Base-by-base conservation (phyloP, 2,113 vertebrate species). In the Pogonocichla stellata region DNA sequence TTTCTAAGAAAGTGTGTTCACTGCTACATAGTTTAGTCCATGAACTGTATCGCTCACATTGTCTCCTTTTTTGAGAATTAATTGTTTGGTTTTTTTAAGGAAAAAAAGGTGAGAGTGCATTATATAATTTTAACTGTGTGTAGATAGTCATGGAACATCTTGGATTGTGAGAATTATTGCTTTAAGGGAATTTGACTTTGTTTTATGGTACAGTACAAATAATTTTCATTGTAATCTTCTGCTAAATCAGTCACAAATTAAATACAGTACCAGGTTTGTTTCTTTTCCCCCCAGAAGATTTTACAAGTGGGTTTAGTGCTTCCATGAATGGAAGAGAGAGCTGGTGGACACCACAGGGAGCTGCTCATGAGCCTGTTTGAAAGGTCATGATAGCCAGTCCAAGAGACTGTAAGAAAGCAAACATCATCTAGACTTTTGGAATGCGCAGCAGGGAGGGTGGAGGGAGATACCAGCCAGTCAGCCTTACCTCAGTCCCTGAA, bases 31-130 rank as follows among this genome's bases (percentile, higher is more conserved):
- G 38, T 88, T 86, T 71, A 60, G 33, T 72, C 28, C 47, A 22
- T 38, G 26, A 86, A 48, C 29, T 0, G 0, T n/a, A n/a, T 33
- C 61, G 20, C 28, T 80, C 0, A 2, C 19, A 3, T 33, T 82
- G 34, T 29, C 31, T 70, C 14, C 23, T 53, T 75, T 88, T 78
- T 71, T 50, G 22, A 40, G 57, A 66, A 69, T 43, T 85, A 60
- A 26, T 43, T 88, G 14, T 45, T 45, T 45, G 40, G 4, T 3
- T 45, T 81, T 25, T 23, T 43, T 74, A 34, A 43, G 4, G 5
- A 62, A 85, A 36, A 58, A 10, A 80, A 61, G 26, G 7, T 79
- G 50, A 81, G 10, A 69, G n/a, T 56, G 36, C 4, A 26, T 71
- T 71, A 42, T 66, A 31, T n/a, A 0, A 60, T 82, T 88, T 60